Conservation (phyloP, 2,113 vertebrate species). For the Corvus hawaiiensis region DNA sequence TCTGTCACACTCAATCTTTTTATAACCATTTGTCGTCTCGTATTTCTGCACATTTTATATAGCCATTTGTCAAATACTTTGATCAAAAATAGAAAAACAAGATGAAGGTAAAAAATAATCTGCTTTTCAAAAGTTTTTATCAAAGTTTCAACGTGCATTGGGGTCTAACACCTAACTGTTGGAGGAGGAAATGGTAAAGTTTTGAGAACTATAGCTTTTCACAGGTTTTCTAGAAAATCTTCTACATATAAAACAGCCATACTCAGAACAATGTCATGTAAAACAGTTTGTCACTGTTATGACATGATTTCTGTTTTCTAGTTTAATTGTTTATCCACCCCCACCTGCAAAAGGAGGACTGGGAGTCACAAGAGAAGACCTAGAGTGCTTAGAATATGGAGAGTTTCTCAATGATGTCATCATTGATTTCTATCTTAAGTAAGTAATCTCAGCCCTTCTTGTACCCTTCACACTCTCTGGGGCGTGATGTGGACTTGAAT, state of each 20-base stretch:
- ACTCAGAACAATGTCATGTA: not conserved
- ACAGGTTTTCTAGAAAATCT: not conserved
- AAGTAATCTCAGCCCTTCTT: conserved; percentile 42
- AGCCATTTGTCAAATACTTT: not conserved
- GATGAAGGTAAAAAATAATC: not conserved
- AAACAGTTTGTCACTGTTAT: not conserved
- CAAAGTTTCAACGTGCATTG: not conserved
- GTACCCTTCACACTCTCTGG: not conserved
- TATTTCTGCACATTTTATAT: not conserved
- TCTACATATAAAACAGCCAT: not conserved
- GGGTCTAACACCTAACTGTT: not conserved
- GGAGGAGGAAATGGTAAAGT: not conserved
- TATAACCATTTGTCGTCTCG: not conserved
- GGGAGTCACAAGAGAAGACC: conserved; percentile 91
- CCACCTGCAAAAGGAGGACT: conserved; percentile 92
- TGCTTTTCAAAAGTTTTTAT: not conserved
- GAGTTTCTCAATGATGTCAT: conserved; percentile 99
- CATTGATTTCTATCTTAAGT: conserved; percentile 99
- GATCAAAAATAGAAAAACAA: not conserved
- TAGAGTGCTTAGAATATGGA: conserved; percentile 91
- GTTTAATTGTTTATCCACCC: conserved; percentile 94
- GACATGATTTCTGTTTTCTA: conserved; percentile 55
- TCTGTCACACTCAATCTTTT: not conserved
- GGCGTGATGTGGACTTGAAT: not conserved
- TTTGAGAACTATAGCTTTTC: not conserved